phyloP scores from a whole-genome alignment of 2,113 vertebrate genomes.

The Chionomys nivalis region DNA sequence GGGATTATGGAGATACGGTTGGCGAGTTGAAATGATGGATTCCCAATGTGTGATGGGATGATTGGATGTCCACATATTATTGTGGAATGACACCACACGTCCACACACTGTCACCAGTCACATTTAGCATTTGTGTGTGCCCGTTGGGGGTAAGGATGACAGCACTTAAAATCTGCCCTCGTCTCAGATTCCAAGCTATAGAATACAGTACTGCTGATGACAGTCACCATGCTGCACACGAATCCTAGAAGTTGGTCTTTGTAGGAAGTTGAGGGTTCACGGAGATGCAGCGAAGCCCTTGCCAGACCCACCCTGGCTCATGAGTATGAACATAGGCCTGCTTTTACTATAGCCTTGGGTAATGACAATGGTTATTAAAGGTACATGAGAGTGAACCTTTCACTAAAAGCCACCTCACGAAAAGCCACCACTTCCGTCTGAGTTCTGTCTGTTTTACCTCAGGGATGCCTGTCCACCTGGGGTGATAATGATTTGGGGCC shows the following conservation, averaged over 20 bases:
- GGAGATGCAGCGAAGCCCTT: slow-evolving; percentile 60
- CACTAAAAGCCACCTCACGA: neutral
- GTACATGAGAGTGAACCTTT: accelerated
- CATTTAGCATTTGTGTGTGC: neutral
- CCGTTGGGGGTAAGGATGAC: no score
- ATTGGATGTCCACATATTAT: no score
- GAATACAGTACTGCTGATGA: neutral
- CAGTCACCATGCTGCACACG: no score
- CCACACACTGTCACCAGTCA: neutral
- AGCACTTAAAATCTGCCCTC: neutral
- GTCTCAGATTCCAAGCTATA: neutral
- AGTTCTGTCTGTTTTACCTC: neutral
- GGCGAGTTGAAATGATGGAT: neutral
- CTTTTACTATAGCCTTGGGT: accelerated
- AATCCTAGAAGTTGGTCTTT: neutral
- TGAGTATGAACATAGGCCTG: accelerated
- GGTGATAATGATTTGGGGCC: neutral
- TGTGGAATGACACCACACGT: neutral
- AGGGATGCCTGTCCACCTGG: neutral
- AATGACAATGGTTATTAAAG: neutral
- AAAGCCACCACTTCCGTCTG: neutral
- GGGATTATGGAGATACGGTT: neutral
- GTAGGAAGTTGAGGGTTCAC: slow-evolving; percentile 59
- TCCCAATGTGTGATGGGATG: no score
- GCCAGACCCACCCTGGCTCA: neutral